Conservation (phyloP, 1,140 invertebrate species). For the Paramacrobiotus metropolitanus region DNA sequence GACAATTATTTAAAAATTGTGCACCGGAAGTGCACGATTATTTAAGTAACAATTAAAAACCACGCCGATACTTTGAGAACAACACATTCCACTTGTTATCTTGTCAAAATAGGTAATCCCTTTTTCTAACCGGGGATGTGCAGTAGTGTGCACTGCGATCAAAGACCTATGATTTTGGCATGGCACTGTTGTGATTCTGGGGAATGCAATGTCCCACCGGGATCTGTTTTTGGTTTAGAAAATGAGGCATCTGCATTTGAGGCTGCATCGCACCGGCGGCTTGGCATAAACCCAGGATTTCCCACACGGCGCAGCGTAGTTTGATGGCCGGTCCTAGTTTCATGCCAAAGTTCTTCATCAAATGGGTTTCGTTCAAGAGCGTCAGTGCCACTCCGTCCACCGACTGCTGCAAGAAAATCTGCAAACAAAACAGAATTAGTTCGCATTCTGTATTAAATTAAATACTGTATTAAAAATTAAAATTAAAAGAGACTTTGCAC, state of each 20-base stretch:
- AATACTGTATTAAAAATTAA: background rate
- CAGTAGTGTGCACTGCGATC: background rate
- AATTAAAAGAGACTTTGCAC: no score
- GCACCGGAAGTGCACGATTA: no score
- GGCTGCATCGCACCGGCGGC: background rate
- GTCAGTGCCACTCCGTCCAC: conserved; percentile 3
- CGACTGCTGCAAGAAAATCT: conserved; percentile 1
- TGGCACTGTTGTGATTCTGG: background rate
- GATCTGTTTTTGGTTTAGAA: background rate
- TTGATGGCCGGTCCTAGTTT: conserved; percentile 3
- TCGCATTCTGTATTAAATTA: no score
- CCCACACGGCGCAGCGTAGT: background rate
- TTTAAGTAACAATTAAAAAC: no score
- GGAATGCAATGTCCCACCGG: background rate
- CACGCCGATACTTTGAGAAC: no score
- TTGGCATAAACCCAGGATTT: background rate
- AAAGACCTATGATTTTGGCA: background rate
- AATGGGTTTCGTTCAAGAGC: background rate
- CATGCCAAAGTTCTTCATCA: conserved; percentile 1
- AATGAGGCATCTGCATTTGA: background rate
- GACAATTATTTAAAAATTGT: no score
- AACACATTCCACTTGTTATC: no score
- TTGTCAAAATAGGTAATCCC: no score
- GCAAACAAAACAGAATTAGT: background rate
- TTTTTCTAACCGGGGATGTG: no score